Percentiles rank a stretch among this genome's conserved stretches.
Conservation (phyloP, 2,797 vertebrate genomes). For the Hozukius guyotensis region DNA sequence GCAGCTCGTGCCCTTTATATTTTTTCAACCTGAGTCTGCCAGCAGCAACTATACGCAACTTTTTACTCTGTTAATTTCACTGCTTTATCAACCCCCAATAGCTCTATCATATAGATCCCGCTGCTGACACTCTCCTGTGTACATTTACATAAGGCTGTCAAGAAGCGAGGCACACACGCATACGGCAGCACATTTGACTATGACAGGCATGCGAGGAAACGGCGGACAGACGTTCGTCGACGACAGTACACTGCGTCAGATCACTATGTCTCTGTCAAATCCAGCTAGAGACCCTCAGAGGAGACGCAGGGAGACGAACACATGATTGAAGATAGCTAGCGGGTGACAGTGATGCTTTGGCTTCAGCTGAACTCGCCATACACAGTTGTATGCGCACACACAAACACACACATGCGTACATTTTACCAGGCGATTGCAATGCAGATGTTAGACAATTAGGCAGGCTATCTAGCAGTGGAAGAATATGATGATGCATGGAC, state of each 20-base stretch:
- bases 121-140: not conserved
- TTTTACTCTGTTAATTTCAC: not conserved
- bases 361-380: not conserved
- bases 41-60: not conserved
- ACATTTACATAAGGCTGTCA: conserved; percentile 41
- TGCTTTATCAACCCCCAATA: not conserved
- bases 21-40: not conserved
- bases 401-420: not conserved
- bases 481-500: not conserved
- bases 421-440: not conserved
- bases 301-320: not conserved
- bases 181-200: conserved; percentile 16
- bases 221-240: conserved; percentile 24
- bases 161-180: not conserved
- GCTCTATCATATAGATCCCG: not conserved
- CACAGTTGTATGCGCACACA: not conserved
- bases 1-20: not conserved
- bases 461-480: not conserved
- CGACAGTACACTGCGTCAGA: conserved; percentile 16
- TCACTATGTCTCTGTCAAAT: conserved; percentile 36
- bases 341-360: not conserved
- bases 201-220: conserved; percentile 16
- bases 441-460: not conserved
- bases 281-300: conserved; percentile 9
- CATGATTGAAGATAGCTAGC: conserved; percentile 20